Evolutionary conservation across 2,888 invertebrate species (phyloP).

Genomic region (Nomada lathburiana): DNA sequence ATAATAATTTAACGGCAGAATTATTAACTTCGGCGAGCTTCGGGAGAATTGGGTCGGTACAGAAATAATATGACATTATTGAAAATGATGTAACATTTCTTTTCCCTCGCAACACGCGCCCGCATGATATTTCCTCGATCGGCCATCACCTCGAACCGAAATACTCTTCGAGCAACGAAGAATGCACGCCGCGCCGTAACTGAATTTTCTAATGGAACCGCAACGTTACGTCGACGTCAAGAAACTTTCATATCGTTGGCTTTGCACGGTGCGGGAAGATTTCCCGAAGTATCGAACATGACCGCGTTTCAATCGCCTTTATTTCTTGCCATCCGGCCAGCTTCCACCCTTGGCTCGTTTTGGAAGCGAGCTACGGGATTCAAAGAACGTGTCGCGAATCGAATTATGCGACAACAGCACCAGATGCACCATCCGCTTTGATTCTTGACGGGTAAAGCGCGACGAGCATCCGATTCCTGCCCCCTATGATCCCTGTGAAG

Average conservation of each 20-base stretch:
- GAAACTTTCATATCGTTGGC: not conserved
- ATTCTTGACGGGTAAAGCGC: constrained; percentile 10
- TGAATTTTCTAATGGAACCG: too few species aligned
- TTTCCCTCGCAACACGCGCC: too few species aligned
- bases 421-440: not conserved
- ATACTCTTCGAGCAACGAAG: too few species aligned
- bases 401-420: constrained; percentile 24
- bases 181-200: too few species aligned
- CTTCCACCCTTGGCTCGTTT: not conserved
- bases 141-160: too few species aligned
- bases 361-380: not conserved
- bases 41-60: not conserved
- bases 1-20: not conserved
- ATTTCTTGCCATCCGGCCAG: not conserved
- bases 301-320: not conserved
- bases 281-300: not conserved
- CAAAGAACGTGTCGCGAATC: constrained; percentile 14
- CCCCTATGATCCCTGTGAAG: not conserved
- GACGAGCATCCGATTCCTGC: constrained; percentile 8
- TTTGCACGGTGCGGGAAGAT: not conserved
- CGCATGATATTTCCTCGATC: too few species aligned
- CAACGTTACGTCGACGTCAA: too few species aligned
- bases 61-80: too few species aligned
- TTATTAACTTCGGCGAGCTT: not conserved
- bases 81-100: too few species aligned